Conservation (phyloP, 2,113 vertebrate genomes). For the Lophura nycthemera region DNA sequence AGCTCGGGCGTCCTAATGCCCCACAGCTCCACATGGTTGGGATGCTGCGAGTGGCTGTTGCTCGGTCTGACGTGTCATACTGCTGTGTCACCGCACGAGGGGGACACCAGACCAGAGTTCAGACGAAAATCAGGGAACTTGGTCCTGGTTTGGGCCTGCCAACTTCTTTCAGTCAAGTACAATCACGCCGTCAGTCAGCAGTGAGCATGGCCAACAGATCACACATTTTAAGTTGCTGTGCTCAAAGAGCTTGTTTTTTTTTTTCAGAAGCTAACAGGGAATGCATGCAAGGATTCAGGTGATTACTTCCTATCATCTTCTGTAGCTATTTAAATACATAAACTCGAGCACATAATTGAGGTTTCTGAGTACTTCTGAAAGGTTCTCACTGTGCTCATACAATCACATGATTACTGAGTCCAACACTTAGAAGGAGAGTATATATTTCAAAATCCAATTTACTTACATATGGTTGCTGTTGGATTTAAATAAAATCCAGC, state of each 20-base stretch:
- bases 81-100: conserved; percentile 55
- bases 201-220: neutral
- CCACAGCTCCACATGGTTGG: neutral
- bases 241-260: neutral
- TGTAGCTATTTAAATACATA: neutral
- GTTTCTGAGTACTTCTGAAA: neutral
- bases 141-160: neutral
- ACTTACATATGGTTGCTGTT: neutral
- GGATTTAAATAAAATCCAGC: neutral
- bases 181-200: neutral
- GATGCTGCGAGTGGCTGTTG: neutral
- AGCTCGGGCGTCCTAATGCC: neutral
- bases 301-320: neutral
- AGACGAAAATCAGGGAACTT: neutral
- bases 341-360: neutral
- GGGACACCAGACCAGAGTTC: conserved; percentile 25
- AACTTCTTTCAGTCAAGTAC: neutral
- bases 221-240: neutral
- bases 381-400: neutral
- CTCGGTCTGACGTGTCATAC: neutral
- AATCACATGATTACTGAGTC: neutral
- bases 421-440: neutral
- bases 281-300: neutral
- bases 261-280: neutral
- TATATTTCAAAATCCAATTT: neutral